These are phyloP conservation scores for Drosophila bifasciata DNA, from an alignment of 1,140 invertebrate species.

Conservation along the genomic window DNA sequence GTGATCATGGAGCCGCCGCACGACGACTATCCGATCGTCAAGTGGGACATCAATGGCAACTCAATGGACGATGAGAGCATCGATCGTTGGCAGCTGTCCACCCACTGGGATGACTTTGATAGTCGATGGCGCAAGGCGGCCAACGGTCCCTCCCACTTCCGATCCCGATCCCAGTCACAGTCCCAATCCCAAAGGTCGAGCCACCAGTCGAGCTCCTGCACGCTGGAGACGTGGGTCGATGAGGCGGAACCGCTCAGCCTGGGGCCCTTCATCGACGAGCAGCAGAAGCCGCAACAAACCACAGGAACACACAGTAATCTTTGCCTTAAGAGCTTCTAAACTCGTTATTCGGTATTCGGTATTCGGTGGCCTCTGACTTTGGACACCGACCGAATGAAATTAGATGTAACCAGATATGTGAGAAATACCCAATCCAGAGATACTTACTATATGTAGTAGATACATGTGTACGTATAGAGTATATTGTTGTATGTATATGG, in stretches of 20 bases:
- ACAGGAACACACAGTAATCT: slow-evolving; percentile 47
- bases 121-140: slow-evolving; percentile 36
- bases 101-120: slow-evolving; percentile 39
- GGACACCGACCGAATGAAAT: slow-evolving; percentile 29
- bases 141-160: slow-evolving; percentile 1
- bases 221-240: slow-evolving; percentile 82
- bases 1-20: slow-evolving; percentile 70
- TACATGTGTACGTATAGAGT: slow-evolving; percentile 27
- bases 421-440: slow-evolving; percentile 25
- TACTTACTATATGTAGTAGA: neutral
- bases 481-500: slow-evolving; percentile 21
- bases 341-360: neutral
- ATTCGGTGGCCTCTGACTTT: slow-evolving; percentile 14
- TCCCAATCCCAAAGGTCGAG: slow-evolving; percentile 68
- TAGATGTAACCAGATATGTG: slow-evolving; percentile 46
- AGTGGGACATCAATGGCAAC: slow-evolving; percentile 82
- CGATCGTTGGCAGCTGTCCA: slow-evolving; percentile 26
- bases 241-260: slow-evolving; percentile 59
- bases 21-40: slow-evolving; percentile 70
- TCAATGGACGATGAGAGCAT: slow-evolving; percentile 72
- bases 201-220: slow-evolving; percentile 79
- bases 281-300: slow-evolving; percentile 42
- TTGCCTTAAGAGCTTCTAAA: slow-evolving; percentile 75
- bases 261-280: slow-evolving; percentile 21
- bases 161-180: slow-evolving; percentile 11